Evolutionary conservation across 2,797 vertebrate species (phyloP).

Genomic region (Mareca penelope): DNA sequence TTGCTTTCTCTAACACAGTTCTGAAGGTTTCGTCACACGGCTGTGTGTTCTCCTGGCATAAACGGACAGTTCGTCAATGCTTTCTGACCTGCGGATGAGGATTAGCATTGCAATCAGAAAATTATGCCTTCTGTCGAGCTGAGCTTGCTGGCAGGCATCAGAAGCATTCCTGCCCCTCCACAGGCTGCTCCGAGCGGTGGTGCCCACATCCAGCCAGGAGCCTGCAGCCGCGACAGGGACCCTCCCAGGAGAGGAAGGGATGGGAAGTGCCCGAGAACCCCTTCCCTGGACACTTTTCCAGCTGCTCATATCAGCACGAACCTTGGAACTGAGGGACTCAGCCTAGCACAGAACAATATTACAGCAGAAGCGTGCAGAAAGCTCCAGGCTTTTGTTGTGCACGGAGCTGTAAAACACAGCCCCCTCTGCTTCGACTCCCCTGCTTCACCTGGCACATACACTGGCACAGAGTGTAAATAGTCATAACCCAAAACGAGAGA

Average conservation of each 20-base stretch:
- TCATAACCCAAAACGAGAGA: not conserved
- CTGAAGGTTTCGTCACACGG: not conserved
- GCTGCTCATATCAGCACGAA: not conserved
- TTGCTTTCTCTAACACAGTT: not conserved
- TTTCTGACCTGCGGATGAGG: constrained; percentile 53
- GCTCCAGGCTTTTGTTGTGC: not conserved
- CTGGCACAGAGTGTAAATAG: not conserved
- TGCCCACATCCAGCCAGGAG: not conserved
- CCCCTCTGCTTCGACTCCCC: not conserved
- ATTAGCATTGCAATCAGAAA: constrained; percentile 57
- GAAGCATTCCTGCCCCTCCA: not conserved
- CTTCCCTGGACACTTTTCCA: too few relatives aligned
- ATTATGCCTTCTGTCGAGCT: constrained; percentile 35
- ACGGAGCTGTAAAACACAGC: not conserved
- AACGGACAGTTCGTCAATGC: constrained; percentile 44
- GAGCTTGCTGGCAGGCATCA: constrained; percentile 51
- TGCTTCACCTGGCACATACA: too few relatives aligned
- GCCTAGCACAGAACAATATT: not conserved
- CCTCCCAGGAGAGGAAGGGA: too few relatives aligned
- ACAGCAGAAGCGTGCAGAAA: not conserved
- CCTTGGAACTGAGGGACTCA: accelerated
- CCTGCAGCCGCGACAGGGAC: too few relatives aligned
- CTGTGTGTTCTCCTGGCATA: constrained; percentile 13
- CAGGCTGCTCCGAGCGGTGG: not conserved
- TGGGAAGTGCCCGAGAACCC: too few relatives aligned